Evolutionary conservation across 2,888 invertebrate genomes (phyloP), one percentile per base, ranked within the genome.

Genomic region (Dinocampus coccinellae): DNA sequence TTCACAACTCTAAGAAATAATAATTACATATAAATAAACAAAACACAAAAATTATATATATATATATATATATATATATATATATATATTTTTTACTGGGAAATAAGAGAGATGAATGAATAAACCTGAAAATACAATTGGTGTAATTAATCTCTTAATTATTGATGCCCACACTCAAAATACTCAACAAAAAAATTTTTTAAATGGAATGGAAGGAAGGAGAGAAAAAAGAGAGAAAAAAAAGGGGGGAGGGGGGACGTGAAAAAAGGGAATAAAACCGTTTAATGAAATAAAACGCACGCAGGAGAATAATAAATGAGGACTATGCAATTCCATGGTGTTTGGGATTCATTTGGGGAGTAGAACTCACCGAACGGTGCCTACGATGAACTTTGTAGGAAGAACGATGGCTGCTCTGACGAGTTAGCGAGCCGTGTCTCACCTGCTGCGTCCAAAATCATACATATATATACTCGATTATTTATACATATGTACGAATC

Each of bases 341-440:
- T 26, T 10, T 16, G 24, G 33, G 3, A 57, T 68, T 68, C 42
- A 22, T 16, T 57, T 55, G 57, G 34, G 26, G 47, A 57, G 57
- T 55, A 80, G 75, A 84, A 91, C 92, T 92, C 91, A 92, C 92
- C 88, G 92, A 92, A 89, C 91, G 90, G 88, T 92, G 92, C 85
- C 92, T 89, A 88, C 92, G 90, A 87, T 92, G 92, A 82, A 91
- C 90, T 90, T 92, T 91, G 89, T 89, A 90, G 85, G 90, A 88
- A 82, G 90, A 89, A 87, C 91, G 89, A 88, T 92, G 92, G 82
- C 83, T 87, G 84, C 85, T 87, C 83, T 85, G 85, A 85, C 93
- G 91, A 85, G 93, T 93, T 88, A 93, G 89, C 85, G 92, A 93
- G 86, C 92, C 92, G 89, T 93, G 93, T 88, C 92, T 92, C 88